Percentiles rank a stretch among this genome's conserved stretches.
phyloP scores from a whole-genome alignment of 2,888 invertebrate species.

The Sarcophaga carnaria region DNA sequence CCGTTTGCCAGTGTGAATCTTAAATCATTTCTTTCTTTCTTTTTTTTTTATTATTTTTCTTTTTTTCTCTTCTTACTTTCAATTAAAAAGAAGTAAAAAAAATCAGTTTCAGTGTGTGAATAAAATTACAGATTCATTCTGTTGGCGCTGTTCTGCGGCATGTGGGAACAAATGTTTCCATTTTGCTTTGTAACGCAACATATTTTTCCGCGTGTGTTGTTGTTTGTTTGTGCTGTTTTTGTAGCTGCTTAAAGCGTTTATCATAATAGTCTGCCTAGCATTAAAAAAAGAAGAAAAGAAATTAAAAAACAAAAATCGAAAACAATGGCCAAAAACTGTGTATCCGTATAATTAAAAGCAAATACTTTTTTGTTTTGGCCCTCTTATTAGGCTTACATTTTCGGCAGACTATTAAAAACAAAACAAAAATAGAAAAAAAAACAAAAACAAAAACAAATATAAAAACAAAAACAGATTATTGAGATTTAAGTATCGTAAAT shows the following conservation, averaged over 20 bases:
- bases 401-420: not conserved
- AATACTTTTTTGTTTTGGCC: conserved; percentile 6
- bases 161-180: not conserved
- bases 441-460: no score
- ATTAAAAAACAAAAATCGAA: not conserved
- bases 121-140: not conserved
- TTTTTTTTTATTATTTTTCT: not conserved
- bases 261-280: not conserved
- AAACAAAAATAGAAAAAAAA: no score
- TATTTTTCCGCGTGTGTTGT: not conserved
- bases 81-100: not conserved
- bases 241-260: conserved; percentile 36
- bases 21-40: not conserved
- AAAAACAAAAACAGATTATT: conserved; percentile 10
- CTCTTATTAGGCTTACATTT: conserved; percentile 18
- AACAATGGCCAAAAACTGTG: conserved; percentile 8
- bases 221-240: conserved; percentile 2
- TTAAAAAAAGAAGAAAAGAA: not conserved
- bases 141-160: not conserved
- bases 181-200: not conserved
- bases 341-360: conserved; percentile 29
- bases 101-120: conserved; percentile 10
- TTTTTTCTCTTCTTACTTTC: not conserved
- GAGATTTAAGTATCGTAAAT: conserved; percentile 1
- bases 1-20: not conserved